These are phyloP conservation scores for Centropristis striata DNA, from an alignment of 2,113 vertebrate species.

Conservation along the genomic window DNA sequence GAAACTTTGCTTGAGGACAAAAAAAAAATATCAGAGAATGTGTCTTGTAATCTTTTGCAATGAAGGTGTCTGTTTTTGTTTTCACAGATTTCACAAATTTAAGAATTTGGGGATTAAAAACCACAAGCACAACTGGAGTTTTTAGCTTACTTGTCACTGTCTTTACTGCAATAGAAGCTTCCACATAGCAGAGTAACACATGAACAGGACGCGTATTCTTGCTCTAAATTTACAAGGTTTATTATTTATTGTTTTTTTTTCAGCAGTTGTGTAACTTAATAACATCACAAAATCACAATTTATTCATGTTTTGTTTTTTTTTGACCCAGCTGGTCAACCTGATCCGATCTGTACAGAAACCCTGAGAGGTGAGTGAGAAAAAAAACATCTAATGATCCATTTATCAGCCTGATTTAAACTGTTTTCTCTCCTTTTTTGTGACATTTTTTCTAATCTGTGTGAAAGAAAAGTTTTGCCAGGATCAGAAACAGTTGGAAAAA, in stretches of 20 bases:
- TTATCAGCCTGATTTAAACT: too few species aligned
- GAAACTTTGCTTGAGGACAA: too few species aligned
- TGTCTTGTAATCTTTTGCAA: constrained; percentile 30
- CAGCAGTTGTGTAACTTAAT: not conserved
- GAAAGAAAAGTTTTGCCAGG: too few species aligned
- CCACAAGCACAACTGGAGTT: constrained; percentile 46
- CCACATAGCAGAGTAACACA: too few species aligned
- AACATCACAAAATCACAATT: not conserved
- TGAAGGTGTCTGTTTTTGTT: not conserved
- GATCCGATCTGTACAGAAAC: too few species aligned
- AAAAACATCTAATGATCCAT: too few species aligned
- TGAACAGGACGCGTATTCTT: not conserved
- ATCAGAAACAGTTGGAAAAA: too few species aligned
- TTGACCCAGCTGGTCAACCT: not conserved
- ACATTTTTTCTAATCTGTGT: too few species aligned
- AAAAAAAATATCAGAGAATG: not conserved
- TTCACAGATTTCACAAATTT: too few species aligned
- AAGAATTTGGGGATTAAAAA: constrained; percentile 24
- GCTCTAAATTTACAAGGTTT: not conserved
- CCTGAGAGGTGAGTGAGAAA: too few species aligned
- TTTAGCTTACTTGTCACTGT: not conserved
- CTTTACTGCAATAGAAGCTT: not conserved
- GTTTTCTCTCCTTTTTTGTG: too few species aligned
- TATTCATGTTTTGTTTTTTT: not conserved
- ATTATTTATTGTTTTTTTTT: too few species aligned